Evolutionary conservation across 2,888 invertebrate genomes (phyloP), one percentile per base, ranked within the genome.

Genomic region (Caenorhabditis virilis): DNA sequence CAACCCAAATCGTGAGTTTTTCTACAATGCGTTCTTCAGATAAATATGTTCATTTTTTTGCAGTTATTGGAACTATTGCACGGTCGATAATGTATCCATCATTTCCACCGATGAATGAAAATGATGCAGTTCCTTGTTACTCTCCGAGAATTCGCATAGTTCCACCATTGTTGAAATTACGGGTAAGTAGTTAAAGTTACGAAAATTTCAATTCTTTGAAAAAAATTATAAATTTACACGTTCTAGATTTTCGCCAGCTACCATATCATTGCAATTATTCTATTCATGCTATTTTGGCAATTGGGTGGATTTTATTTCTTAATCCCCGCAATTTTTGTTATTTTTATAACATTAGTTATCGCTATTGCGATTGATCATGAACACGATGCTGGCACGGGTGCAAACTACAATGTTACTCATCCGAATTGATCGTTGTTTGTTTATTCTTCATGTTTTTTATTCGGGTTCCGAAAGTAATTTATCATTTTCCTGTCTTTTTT

Each of bases 1-100:
- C 22, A 35, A 47, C 25, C 30, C 36, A 13, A 26, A 20, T 35
- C n/a, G 68, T 69, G 3, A 41, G 54, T 43, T 38, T 58, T 48
- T 20, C 23, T 16, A 18, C 16, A 47, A 47, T 33, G 5, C 2
- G 7, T 16, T 48, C 23, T 47, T 47, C 2, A n/a, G 20, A 18
- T 9, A 25, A 16, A 15, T 11, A 22, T 48, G 9, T 45, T n/a
- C n/a, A 2, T 48, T 48, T 22, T 36, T 25, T 25, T 48, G 22
- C 46, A 71, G 64, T 57, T 2, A 18, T 47, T n/a, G 72, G 72
- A 9, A 23, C 27, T 0, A 11, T 69, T 11, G 59, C 57, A 2
- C 60, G 72, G 7, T 18, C 36, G 18, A 13, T 72, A 3, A 72
- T 72, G 72, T 68, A 72, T 45, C 69, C 72, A 18, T 69, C 72